These are phyloP conservation scores for Plecotus auritus DNA, from an alignment of 2,113 vertebrate genomes.

Conservation along the genomic window DNA sequence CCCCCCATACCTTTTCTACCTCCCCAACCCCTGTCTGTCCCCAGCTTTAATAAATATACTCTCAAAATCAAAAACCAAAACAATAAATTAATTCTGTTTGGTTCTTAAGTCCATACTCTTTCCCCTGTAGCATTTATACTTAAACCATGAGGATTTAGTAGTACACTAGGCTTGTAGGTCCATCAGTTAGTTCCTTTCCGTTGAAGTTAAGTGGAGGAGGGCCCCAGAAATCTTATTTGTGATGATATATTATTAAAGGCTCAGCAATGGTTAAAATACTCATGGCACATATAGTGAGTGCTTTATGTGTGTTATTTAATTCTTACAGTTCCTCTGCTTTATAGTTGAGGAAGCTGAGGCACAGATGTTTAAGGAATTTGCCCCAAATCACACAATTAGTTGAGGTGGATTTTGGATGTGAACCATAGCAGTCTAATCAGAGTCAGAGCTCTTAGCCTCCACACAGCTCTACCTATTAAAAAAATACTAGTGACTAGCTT, in stretches of 20 bases:
- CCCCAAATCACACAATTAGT: not conserved
- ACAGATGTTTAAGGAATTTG: not conserved
- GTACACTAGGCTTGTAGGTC: not conserved
- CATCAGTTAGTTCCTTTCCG: not conserved
- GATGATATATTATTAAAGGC: not conserved
- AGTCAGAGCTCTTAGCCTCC: not conserved
- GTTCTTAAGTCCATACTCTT: not conserved
- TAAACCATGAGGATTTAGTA: not conserved
- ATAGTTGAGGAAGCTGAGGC: not conserved
- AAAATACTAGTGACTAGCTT: not conserved
- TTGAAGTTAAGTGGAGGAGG: not conserved
- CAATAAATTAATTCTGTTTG: not conserved
- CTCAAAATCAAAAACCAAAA: not conserved
- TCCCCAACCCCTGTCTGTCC: not conserved
- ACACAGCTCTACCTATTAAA: not conserved
- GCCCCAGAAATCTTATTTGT: not conserved
- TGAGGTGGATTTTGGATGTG: not conserved
- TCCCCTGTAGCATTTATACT: not conserved
- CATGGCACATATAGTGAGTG: not conserved
- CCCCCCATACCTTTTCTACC: too few relatives aligned
- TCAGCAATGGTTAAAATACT: not conserved
- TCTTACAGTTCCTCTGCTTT: not conserved
- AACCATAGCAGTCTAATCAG: not conserved
- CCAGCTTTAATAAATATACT: not conserved
- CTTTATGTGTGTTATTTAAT: not conserved